These are phyloP conservation scores for Sula dactylatra DNA, from an alignment of 2,113 vertebrate species.

Conservation along the genomic window DNA sequence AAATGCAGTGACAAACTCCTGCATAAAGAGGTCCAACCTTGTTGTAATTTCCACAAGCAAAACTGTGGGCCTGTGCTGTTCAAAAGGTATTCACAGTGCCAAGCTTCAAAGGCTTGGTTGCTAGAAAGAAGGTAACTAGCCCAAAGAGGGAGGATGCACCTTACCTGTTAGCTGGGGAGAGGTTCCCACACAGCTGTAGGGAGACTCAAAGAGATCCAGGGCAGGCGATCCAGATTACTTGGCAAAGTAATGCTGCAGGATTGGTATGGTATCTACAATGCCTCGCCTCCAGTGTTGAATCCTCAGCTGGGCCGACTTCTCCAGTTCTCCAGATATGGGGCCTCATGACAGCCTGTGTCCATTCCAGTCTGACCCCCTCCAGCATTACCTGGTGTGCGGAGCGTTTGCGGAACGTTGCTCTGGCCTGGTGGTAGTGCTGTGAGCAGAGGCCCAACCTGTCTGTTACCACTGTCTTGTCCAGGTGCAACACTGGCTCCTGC, in stretches of 20 bases:
- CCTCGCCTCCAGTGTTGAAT: neutral
- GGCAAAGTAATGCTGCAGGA: neutral
- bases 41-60: neutral
- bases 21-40: neutral
- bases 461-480: conserved; percentile 44
- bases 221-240: neutral
- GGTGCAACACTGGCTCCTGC: conserved; percentile 94
- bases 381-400: neutral
- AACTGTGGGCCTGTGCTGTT: neutral
- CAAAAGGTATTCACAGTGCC: neutral
- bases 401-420: rapidly evolving
- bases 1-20: neutral
- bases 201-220: neutral
- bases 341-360: neutral
- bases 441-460: neutral
- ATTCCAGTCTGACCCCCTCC: neutral
- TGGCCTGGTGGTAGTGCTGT: neutral
- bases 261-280: neutral
- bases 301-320: neutral
- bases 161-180: neutral
- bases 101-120: neutral
- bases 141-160: neutral
- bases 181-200: neutral
- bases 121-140: neutral
- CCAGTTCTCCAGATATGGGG: rapidly evolving